Base-by-base conservation (phyloP, 1,140 invertebrate genomes). In the Scaptomyza montana region DNA sequence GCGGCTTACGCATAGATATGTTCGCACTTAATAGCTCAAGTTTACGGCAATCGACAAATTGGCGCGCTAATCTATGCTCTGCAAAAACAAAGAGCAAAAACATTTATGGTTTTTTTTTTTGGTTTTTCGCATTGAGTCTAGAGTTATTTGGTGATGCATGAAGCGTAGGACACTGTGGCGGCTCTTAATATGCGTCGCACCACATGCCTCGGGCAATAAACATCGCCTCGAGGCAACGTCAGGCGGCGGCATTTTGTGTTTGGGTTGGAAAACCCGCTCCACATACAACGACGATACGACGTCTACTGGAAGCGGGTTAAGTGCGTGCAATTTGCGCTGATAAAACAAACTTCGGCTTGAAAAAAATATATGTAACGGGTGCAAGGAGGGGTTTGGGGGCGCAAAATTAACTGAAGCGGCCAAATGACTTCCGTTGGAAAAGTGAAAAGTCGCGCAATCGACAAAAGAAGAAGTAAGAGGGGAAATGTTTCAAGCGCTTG, bases 11-110 rank as follows among this genome's bases (percentile, higher is more conserved):
- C 84, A 69, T 57, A 77, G 81, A 89, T 84, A 77, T 89, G 78
- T 89, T 89, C 84, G 85, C 84, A 89, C 84, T 89, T 89, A 89
- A 89, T 89, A 89, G 85, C 84, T 89, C 84, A 89, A 89, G 84
- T 89, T 89, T 89, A 89, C 74, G 81, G 84, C 77, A 74, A 87
- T 77, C 84, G 84, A 89, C 84, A 89, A 89, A 89, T 89, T 89
- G 84, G 60, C 72, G 66, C 61, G 75, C 74, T 89, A 89, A 89
- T 89, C 77, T 85, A 56, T 64, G 62, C 46, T 57, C 54, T 49
- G 47, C 39, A 33, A 64, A 21, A 39, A 56, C 3, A 33, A 43
- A 41, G 63, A 30, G 49, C 9, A 30, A n/a, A 43, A 43, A n/a
- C 39, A 43, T 36, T 53, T 28, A 5, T 43, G 21, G 21, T 19